A percentile compares a stretch with the other conserved stretches of the same genome.
These are phyloP conservation scores for Deroptyus accipitrinus DNA, from an alignment of 2,113 vertebrate genomes.

Conservation along the genomic window DNA sequence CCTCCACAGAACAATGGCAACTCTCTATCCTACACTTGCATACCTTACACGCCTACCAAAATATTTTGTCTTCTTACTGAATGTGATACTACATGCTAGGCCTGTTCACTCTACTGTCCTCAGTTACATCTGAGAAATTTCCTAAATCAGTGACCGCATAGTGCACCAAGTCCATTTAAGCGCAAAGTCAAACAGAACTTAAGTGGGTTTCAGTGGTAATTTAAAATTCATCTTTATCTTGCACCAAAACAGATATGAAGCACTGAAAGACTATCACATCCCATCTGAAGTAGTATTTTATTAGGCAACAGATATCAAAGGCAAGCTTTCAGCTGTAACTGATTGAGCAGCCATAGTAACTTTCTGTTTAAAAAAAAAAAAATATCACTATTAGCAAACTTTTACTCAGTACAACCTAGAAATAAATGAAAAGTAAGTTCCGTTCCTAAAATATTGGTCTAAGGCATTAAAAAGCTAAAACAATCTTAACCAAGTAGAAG, in stretches of 20 bases:
- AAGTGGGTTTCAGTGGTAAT: neutral
- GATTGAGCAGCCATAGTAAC: neutral
- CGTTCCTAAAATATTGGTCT: neutral
- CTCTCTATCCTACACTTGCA: neutral
- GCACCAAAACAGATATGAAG: neutral
- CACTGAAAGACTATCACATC: neutral
- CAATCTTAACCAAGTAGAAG: neutral
- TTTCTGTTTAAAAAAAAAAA: neutral
- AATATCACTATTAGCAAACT: neutral
- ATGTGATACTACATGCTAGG: neutral
- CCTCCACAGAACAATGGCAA: neutral
- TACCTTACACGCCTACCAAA: neutral
- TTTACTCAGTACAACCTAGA: neutral
- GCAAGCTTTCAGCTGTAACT: neutral
- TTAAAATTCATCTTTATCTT: neutral
- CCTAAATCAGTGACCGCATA: accelerated
- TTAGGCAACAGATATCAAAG: neutral
- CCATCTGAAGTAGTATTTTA: neutral
- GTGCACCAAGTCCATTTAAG: neutral
- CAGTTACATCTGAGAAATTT: neutral
- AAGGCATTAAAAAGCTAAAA: neutral
- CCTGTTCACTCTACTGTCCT: neutral
- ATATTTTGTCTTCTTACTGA: neutral
- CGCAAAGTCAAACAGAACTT: neutral
- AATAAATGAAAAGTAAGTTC: neutral